Percentiles rank a stretch among this genome's conserved stretches.
Conservation (phyloP, 2,888 invertebrate genomes). For the Neoscelio sp. region DNA sequence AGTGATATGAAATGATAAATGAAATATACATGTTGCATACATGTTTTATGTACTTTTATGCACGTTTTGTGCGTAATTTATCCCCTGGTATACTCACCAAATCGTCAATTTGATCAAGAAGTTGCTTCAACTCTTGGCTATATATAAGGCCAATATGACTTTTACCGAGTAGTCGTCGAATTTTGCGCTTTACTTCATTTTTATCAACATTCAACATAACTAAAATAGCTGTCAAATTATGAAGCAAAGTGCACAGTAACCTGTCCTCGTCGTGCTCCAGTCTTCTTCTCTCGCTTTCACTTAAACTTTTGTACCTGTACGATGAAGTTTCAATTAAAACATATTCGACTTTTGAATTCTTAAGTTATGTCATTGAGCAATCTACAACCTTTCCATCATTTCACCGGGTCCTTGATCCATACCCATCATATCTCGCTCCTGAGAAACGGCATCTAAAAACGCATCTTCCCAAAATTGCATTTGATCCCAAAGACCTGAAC, state of each 20-base stretch:
- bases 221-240: slow-evolving; percentile 98
- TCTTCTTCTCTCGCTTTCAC: slow-evolving; percentile 96
- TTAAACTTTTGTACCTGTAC: slow-evolving; percentile 92
- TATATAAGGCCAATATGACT: slow-evolving; percentile 99
- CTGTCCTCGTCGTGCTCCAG: slow-evolving; percentile 99
- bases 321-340: slow-evolving; percentile 2
- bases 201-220: slow-evolving; percentile 96
- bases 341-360: too few species aligned
- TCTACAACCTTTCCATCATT: slow-evolving; percentile 99
- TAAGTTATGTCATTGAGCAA: too few species aligned
- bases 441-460: slow-evolving; percentile 98
- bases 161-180: slow-evolving; percentile 97
- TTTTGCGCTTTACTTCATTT: slow-evolving; percentile 92
- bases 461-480: slow-evolving; percentile 99
- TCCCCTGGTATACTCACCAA: slow-evolving; percentile 93
- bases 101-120: slow-evolving; percentile 97
- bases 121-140: slow-evolving; percentile 98
- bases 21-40: too few species aligned
- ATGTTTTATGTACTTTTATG: too few species aligned
- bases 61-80: too few species aligned
- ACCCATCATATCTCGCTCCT: slow-evolving; percentile 99
- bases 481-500: slow-evolving; percentile 97
- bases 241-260: slow-evolving; percentile 96
- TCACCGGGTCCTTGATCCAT: slow-evolving; percentile 99
- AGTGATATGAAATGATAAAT: too few species aligned